Conservation (phyloP, 2,113 vertebrate species). For the Motacilla tschutschensis region DNA sequence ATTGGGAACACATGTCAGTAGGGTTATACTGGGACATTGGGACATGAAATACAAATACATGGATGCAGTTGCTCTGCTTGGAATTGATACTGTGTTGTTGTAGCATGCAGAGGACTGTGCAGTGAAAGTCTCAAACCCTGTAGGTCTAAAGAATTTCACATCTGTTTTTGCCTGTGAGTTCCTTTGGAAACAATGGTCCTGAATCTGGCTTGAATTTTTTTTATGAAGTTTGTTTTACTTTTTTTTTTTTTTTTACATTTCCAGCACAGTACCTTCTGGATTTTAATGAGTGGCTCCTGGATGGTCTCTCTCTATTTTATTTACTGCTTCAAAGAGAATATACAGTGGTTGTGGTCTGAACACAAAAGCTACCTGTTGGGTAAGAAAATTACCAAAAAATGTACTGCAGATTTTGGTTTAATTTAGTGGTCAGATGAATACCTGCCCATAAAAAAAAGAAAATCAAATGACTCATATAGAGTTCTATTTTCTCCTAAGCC, state of each 20-base stretch:
- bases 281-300: conserved; percentile 74
- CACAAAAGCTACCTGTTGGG: conserved; percentile 65
- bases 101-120: neutral
- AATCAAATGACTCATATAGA: neutral
- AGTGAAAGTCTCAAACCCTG: neutral
- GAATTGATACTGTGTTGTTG: neutral
- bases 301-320: conserved; percentile 72
- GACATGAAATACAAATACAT: neutral
- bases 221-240: neutral
- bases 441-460: neutral
- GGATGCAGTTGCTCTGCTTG: neutral
- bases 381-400: conserved; percentile 54
- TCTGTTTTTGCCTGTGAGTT: neutral
- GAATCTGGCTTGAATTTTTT: neutral
- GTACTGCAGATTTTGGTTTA: neutral
- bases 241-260: neutral
- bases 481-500: neutral
- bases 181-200: neutral
- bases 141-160: neutral
- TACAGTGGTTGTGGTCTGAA: conserved; percentile 69
- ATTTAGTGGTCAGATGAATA: neutral
- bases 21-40: neutral
- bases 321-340: conserved; percentile 65
- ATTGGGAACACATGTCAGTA: neutral
- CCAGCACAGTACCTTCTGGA: conserved; percentile 78